Evolutionary conservation across 2,888 invertebrate species (phyloP).

Genomic region (Caenorhabditis plicata): DNA sequence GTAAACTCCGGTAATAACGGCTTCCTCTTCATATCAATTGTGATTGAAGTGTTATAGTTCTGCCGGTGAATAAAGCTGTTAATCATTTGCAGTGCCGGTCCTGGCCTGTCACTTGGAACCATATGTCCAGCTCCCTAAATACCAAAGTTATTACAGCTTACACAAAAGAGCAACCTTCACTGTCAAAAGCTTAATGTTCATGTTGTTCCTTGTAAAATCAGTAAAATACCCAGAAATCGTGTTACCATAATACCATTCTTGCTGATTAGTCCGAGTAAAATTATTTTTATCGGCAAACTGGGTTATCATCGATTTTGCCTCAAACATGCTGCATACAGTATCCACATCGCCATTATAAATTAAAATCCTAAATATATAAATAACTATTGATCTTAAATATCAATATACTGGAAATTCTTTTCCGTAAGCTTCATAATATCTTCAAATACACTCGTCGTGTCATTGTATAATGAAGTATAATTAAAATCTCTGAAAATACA

Average conservation of each 20-base stretch:
- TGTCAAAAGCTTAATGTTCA: constrained; percentile 44
- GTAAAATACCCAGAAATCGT: constrained; percentile 45
- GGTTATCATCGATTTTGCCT: constrained; percentile 46
- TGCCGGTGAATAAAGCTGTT: constrained; percentile 70
- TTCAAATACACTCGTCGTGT: constrained; percentile 47
- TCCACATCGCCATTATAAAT: constrained; percentile 57
- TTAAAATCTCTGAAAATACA: constrained; percentile 15
- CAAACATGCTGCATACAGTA: constrained; percentile 49
- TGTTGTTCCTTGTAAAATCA: constrained; percentile 33
- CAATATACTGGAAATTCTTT: constrained; percentile 28
- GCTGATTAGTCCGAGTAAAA: constrained; percentile 14
- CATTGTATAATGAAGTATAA: constrained; percentile 45
- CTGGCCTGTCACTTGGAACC: constrained; percentile 80
- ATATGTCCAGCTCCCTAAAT: constrained; percentile 75
- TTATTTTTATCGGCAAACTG: constrained; percentile 22
- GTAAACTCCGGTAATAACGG: constrained; percentile 48
- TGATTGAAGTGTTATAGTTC: constrained; percentile 38
- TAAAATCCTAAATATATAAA: constrained; percentile 28
- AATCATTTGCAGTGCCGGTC: constrained; percentile 78
- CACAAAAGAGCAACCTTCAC: constrained; percentile 52
- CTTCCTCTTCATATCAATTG: constrained; percentile 36
- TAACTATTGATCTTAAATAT: not conserved
- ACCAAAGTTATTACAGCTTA: too few relatives aligned
- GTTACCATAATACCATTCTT: constrained; percentile 38
- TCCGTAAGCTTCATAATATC: constrained; percentile 39